These are phyloP conservation scores for Aphaenogaster rudis DNA, from an alignment of 1,140 invertebrate species.

Conservation along the genomic window DNA sequence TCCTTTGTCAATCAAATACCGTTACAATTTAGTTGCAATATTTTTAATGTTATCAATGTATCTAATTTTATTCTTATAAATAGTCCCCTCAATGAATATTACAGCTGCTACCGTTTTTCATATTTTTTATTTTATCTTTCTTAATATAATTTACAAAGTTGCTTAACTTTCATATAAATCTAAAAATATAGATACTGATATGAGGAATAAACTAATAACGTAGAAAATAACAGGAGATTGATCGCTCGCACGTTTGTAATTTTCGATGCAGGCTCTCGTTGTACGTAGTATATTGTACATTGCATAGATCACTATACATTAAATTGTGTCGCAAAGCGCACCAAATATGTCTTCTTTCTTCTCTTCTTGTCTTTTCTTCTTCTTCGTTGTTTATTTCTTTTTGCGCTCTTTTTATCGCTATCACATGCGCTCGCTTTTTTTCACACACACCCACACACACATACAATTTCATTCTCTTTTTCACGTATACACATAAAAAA, in stretches of 20 bases:
- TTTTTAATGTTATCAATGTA: neutral
- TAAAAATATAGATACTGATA: slow-evolving; percentile 81
- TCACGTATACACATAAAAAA: slow-evolving; percentile 22
- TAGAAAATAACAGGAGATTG: slow-evolving; percentile 82
- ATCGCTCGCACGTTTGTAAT: slow-evolving; percentile 68
- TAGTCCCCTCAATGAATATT: neutral
- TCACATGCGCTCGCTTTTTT: neutral
- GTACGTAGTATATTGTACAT: slow-evolving; percentile 81
- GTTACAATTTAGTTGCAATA: neutral
- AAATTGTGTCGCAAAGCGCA: slow-evolving; percentile 61
- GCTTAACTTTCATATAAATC: slow-evolving; percentile 79
- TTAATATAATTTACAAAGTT: slow-evolving; percentile 85
- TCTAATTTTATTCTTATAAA: neutral
- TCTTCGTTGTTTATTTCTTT: neutral
- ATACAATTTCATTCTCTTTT: slow-evolving; percentile 4
- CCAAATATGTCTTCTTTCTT: slow-evolving; percentile 49
- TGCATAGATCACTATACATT: slow-evolving; percentile 77
- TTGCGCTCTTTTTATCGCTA: neutral
- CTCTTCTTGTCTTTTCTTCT: neutral
- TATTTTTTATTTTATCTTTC: slow-evolving; percentile 77
- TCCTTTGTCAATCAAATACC: neutral
- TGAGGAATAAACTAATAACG: slow-evolving; percentile 74
- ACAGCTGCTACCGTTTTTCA: slow-evolving; percentile 48
- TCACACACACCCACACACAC: neutral
- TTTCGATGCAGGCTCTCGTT: slow-evolving; percentile 66